Percentiles rank a stretch among this genome's conserved stretches.
These are phyloP conservation scores for Podiceps cristatus DNA, from an alignment of 2,113 vertebrate species.

Conservation along the genomic window DNA sequence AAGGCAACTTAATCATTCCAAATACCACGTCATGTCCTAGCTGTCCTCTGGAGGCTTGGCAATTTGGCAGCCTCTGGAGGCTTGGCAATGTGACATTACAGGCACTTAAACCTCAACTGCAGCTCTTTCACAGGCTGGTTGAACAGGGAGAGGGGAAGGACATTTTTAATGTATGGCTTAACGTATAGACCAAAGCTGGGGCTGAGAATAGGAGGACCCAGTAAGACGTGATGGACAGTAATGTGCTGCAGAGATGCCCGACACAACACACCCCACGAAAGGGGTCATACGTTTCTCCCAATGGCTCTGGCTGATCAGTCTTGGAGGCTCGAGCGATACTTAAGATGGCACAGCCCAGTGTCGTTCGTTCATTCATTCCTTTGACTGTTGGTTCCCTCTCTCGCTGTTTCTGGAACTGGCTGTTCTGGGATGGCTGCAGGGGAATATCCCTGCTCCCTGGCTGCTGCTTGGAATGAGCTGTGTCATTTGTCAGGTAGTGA, in stretches of 20 bases:
- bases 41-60: neutral
- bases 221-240: neutral
- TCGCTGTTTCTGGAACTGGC: no score
- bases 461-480: no score
- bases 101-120: neutral
- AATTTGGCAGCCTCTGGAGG: neutral
- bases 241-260: neutral
- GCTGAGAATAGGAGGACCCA: neutral
- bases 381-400: no score
- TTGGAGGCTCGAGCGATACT: neutral
- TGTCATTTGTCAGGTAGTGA: no score
- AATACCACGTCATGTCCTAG: neutral
- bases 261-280: fast-evolving
- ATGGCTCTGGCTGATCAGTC: neutral
- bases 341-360: neutral
- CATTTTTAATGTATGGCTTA: neutral
- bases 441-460: no score
- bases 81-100: neutral
- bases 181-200: neutral
- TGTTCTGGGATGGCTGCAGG: no score
- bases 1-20: neutral
- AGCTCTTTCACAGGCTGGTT: neutral
- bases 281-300: fast-evolving
- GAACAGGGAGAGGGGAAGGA: neutral
- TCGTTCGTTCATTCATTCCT: no score